Base-by-base conservation (phyloP, 1,140 invertebrate species). In the Temnothorax longispinosus region DNA sequence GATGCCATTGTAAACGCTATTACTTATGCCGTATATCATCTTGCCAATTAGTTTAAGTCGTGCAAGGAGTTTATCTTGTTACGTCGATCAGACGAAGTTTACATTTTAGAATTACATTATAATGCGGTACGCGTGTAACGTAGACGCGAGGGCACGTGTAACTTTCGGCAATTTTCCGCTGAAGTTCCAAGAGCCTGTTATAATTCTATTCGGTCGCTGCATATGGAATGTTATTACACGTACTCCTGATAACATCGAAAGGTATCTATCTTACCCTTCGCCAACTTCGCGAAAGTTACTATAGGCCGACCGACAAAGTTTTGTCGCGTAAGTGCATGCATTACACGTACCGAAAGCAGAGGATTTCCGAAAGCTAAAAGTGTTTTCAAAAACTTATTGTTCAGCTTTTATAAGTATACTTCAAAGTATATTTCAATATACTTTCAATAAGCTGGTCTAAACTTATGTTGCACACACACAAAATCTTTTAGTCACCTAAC, bases 161-260 rank as follows among this genome's bases (percentile, higher is more conserved):
- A 89, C 80, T 88, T 88, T 76, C 47, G 52, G 84, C 74, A 91
- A 92, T 87, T 93, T 92, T 86, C 71, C 85, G 35, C 41, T 54
- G 60, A 92, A 93, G 85, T 92, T 91, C 44, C 32, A 35, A 86
- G 76, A 87, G 35, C 74, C 50, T 82, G 62, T 88, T 88, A 87
- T 92, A 90, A 92, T 89, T 92, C 75, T 74, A 90, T 92, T 92
- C 87, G 85, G 82, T 87, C 64, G 78, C 69, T 65, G 87, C 81
- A 77, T 85, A 85, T 52, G 85, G 80, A 91, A 90, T 65, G 67
- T 89, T 89, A 91, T 93, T 92, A 90, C 72, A 90, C 87, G 87
- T 86, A 78, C 64, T 58, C 58, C 52, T 86, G 77, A 75, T 87
- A 89, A 92, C 88, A 86, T 72, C 38, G 41, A 56, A 88, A 82